phyloP scores from a whole-genome alignment of 2,113 vertebrate species.

The Myiagra hebetior region DNA sequence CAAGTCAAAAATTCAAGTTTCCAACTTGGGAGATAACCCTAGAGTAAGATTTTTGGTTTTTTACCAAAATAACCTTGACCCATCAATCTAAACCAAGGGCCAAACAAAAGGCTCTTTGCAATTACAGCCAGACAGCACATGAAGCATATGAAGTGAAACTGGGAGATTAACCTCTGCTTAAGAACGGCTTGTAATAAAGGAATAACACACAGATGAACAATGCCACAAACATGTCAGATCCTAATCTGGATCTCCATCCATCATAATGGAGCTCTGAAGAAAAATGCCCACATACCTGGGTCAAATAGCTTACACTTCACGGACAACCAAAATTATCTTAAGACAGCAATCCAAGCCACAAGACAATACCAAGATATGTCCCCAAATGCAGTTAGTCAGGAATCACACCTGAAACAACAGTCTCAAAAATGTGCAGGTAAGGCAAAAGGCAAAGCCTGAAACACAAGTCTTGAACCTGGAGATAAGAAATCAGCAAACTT shows the following conservation, averaged over 20 bases:
- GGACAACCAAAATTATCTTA: background rate
- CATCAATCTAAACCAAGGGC: background rate
- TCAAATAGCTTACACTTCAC: background rate
- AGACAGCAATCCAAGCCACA: background rate
- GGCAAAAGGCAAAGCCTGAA: background rate
- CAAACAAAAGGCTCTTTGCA: background rate
- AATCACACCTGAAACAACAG: background rate
- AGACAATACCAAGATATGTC: background rate
- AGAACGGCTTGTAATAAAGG: background rate
- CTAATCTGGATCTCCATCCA: too few relatives aligned
- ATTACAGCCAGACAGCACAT: background rate
- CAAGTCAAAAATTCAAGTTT: background rate
- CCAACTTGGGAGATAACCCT: background rate
- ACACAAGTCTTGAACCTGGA: background rate
- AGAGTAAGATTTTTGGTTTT: background rate
- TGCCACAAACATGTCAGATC: background rate
- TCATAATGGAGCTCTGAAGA: fast-evolving
- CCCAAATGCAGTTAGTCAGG: background rate
- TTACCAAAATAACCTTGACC: background rate
- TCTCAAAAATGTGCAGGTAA: background rate
- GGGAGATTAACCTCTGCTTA: background rate
- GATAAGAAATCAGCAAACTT: background rate
- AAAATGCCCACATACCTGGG: background rate
- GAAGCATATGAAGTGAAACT: background rate
- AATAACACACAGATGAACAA: background rate